These are phyloP conservation scores for Drosophila seguyi DNA, from an alignment of 1,140 invertebrate genomes.

Conservation along the genomic window DNA sequence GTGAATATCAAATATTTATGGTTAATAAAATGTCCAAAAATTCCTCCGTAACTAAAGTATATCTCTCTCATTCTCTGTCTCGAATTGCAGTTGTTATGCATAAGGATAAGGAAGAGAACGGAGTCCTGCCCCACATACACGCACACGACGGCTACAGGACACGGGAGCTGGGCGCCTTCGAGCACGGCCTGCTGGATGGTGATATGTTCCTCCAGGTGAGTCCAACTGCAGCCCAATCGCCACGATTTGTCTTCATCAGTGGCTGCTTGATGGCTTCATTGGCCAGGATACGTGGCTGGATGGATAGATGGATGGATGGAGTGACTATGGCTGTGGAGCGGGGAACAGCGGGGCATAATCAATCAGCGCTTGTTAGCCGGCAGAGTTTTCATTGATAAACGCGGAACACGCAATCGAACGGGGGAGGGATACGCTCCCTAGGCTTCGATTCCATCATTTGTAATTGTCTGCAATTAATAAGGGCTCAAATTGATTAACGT, in stretches of 20 bases:
- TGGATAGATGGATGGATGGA: neutral
- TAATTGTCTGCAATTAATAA: slow-evolving; percentile 76
- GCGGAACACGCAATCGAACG: slow-evolving; percentile 41
- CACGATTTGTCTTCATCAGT: slow-evolving; percentile 77
- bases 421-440: slow-evolving; percentile 7
- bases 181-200: slow-evolving; percentile 95
- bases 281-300: slow-evolving; percentile 62
- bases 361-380: slow-evolving; percentile 66
- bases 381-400: slow-evolving; percentile 47
- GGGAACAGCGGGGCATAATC: slow-evolving; percentile 56
- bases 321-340: neutral
- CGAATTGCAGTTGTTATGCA: slow-evolving; percentile 95
- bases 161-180: slow-evolving; percentile 93
- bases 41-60: slow-evolving; percentile 53
- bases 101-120: slow-evolving; percentile 94
- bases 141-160: slow-evolving; percentile 88
- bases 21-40: slow-evolving; percentile 71
- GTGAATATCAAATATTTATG: slow-evolving; percentile 70
- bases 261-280: slow-evolving; percentile 60
- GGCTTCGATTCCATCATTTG: slow-evolving; percentile 30
- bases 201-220: slow-evolving; percentile 97
- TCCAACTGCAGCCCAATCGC: slow-evolving; percentile 17
- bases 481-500: slow-evolving; percentile 43
- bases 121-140: slow-evolving; percentile 86
- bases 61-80: slow-evolving; percentile 1